phyloP scores from a whole-genome alignment of 23 tunicate species.

The Ciona savignyi region DNA sequence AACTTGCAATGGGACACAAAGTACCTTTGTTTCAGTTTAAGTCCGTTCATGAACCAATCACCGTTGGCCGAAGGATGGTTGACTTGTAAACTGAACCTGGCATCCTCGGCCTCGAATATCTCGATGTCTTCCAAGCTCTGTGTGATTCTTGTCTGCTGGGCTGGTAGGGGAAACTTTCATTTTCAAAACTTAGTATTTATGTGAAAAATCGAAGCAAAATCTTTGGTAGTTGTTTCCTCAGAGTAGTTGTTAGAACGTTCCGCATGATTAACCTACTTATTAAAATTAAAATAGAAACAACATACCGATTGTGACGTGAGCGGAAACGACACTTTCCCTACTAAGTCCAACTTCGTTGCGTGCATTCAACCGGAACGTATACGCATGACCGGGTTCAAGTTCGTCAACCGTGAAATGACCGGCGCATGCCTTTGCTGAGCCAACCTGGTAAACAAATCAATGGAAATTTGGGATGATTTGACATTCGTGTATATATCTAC shows the following conservation, averaged over 20 bases:
- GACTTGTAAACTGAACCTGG: slow-evolving; percentile 29
- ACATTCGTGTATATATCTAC: too few species aligned
- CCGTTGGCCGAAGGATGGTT: slow-evolving; percentile 14
- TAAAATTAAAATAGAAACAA: background rate
- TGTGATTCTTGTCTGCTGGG: background rate
- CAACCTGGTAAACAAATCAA: slow-evolving; percentile 18
- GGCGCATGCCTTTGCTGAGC: background rate
- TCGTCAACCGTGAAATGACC: background rate
- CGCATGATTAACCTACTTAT: background rate
- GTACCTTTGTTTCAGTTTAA: slow-evolving; percentile 34
- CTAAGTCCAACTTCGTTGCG: slow-evolving; percentile 8
- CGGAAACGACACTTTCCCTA: background rate
- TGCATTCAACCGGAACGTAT: slow-evolving; percentile 20
- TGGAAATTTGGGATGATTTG: too few species aligned
- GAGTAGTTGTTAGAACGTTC: background rate
- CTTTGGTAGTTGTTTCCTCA: background rate
- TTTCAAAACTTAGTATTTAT: too few species aligned
- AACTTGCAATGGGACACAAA: too few species aligned
- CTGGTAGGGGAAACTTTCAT: background rate
- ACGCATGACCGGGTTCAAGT: slow-evolving; percentile 19
- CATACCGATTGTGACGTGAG: background rate
- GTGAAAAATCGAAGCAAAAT: background rate
- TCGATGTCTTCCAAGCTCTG: slow-evolving; percentile 32
- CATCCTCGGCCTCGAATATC: slow-evolving; percentile 35
- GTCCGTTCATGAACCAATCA: slow-evolving; percentile 45